Evolutionary conservation across 2,113 vertebrate species (phyloP).

Genomic region (Anguilla japonica): DNA sequence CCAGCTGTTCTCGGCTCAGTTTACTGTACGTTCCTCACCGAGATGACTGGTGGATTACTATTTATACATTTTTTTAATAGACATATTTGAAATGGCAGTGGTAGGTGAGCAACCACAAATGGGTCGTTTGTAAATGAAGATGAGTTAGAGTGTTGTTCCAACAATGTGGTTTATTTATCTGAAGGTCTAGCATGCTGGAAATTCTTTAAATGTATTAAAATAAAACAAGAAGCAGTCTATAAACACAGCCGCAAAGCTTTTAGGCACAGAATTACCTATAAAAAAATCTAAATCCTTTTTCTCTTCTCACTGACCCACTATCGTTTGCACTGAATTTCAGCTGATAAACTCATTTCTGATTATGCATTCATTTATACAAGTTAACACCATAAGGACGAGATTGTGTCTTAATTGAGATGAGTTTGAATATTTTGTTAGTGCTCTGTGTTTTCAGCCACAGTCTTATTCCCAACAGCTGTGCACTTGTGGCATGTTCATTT

Average conservation of each 20-base stretch:
- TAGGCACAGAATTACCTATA: neutral
- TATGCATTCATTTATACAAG: neutral
- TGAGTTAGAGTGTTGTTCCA: neutral
- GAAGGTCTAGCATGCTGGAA: neutral
- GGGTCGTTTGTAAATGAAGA: neutral
- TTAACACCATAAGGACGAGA: neutral
- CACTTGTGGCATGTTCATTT: neutral
- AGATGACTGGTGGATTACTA: constrained; percentile 40
- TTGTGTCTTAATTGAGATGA: neutral
- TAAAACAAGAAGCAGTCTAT: neutral
- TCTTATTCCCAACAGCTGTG: neutral
- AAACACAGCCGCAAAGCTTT: neutral
- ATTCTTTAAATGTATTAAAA: neutral
- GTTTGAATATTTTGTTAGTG: neutral
- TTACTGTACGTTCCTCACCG: constrained; percentile 47
- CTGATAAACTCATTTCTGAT: neutral
- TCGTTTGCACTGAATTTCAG: neutral
- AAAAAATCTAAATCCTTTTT: neutral
- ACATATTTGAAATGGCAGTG: neutral
- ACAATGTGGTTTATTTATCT: neutral
- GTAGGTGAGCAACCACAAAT: neutral
- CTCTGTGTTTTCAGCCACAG: neutral
- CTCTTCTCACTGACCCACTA: neutral
- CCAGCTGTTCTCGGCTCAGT: constrained; percentile 61
- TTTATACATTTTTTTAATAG: neutral